Evolutionary conservation across 1,140 invertebrate genomes (phyloP).

Genomic region (Pinna nobilis): DNA sequence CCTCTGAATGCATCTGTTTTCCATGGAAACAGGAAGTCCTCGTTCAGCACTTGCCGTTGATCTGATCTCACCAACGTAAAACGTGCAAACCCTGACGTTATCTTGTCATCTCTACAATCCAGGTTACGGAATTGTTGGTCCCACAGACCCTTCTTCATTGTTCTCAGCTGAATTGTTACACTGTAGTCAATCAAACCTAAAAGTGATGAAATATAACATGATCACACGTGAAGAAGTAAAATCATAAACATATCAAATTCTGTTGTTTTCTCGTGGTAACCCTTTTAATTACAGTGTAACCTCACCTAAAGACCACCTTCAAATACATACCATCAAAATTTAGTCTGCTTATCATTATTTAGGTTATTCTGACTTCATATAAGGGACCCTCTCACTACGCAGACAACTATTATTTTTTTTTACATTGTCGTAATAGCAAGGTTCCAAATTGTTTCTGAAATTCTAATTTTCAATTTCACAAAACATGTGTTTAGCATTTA

Average conservation of each 20-base stretch:
- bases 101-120: slow-evolving; percentile 43
- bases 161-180: slow-evolving; percentile 53
- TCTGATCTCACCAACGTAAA: slow-evolving; percentile 43
- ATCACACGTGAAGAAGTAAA: background rate
- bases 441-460: too few species aligned
- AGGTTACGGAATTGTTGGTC: slow-evolving; percentile 54
- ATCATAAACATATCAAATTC: too few species aligned
- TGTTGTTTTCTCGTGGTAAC: background rate
- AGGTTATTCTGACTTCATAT: too few species aligned
- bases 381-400: too few species aligned
- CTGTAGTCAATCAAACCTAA: slow-evolving; percentile 58
- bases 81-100: slow-evolving; percentile 37
- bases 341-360: too few species aligned
- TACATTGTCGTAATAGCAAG: too few species aligned
- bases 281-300: background rate
- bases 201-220: background rate
- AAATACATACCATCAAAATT: too few species aligned
- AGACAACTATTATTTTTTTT: too few species aligned
- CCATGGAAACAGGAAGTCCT: slow-evolving; percentile 50
- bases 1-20: slow-evolving; percentile 61
- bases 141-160: slow-evolving; percentile 49
- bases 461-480: too few species aligned
- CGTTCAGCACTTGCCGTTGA: slow-evolving; percentile 25
- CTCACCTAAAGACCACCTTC: too few species aligned
- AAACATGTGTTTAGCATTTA: too few species aligned